phyloP scores from a whole-genome alignment of 2,113 vertebrate genomes.

The Chloropsis hardwickii region DNA sequence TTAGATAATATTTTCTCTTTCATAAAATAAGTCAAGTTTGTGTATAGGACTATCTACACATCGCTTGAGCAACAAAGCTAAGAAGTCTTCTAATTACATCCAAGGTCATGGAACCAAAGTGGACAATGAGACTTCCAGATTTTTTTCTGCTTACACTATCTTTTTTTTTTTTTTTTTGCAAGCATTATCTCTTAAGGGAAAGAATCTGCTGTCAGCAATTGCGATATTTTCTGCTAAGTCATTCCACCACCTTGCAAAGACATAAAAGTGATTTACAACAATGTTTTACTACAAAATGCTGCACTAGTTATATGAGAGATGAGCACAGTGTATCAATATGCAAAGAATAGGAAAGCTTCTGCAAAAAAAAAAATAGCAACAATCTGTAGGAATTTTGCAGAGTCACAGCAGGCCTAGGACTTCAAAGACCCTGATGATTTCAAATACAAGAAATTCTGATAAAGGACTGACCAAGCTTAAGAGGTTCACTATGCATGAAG shows the following conservation, averaged over 20 bases:
- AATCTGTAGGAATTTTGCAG: background rate
- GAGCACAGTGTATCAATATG: background rate
- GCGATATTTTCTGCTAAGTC: constrained; percentile 44
- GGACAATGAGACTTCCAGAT: background rate
- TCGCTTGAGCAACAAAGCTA: background rate
- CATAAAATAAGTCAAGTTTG: background rate
- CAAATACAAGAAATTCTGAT: background rate
- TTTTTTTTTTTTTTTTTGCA: background rate
- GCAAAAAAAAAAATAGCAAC: background rate
- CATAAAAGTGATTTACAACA: constrained; percentile 42
- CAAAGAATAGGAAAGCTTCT: background rate
- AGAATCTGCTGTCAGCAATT: constrained; percentile 37
- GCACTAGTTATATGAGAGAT: background rate
- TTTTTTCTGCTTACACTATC: constrained; percentile 43
- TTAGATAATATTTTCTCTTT: background rate
- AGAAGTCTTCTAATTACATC: background rate
- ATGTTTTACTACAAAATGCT: constrained; percentile 19
- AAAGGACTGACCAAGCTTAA: background rate
- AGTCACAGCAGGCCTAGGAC: background rate
- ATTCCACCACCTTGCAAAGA: constrained; percentile 49
- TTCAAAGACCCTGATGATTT: background rate
- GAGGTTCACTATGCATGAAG: background rate
- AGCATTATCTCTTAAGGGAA: constrained; percentile 14
- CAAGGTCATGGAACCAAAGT: constrained; percentile 18
- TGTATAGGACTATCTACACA: background rate